These are phyloP conservation scores for Sus scrofa DNA, from an alignment of 2,113 vertebrate species.

Conservation along the genomic window T2T-Sscrofa CM000826.6:117071501-117072000, in stretches of 20 bases:
- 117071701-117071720: neutral
- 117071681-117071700: neutral
- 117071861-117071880: neutral
- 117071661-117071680: neutral
- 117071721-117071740: neutral
- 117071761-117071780: neutral
- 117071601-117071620: neutral
- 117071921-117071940: neutral
- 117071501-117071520: neutral
- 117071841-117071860: neutral
- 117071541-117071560: neutral
- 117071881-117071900: slow-evolving; percentile 52
- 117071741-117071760: neutral
- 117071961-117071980: neutral
- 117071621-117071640: neutral
- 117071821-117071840: neutral
- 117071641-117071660: neutral
- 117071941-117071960: neutral
- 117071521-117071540: too few relatives aligned
- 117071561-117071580: neutral
- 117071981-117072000: neutral
- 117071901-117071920: slow-evolving; percentile 23
- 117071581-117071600: neutral
- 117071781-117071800: neutral
- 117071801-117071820: neutral